phyloP scores from a whole-genome alignment of 2,113 vertebrate species.

The Myrmecophaga tridactyla region DNA sequence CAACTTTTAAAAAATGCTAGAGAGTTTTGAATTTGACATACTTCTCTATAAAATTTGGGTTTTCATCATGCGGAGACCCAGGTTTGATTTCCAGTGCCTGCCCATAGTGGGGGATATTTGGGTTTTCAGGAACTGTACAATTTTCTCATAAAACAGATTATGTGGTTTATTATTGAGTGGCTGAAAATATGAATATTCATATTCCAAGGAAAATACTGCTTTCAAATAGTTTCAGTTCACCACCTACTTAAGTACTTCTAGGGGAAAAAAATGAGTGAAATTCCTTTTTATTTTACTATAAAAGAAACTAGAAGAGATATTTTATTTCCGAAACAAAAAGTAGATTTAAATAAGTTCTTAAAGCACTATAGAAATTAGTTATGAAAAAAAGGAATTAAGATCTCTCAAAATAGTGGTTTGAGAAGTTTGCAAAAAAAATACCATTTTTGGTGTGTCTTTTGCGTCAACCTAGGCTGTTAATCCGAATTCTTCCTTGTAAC shows the following conservation, averaged over 20 bases:
- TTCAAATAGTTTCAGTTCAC: neutral
- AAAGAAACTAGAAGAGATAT: too few relatives aligned
- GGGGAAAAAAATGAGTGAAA: too few relatives aligned
- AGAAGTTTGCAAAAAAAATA: neutral
- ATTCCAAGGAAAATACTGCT: neutral
- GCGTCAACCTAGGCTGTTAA: neutral
- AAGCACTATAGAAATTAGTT: neutral
- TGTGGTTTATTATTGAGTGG: neutral
- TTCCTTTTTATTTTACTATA: too few relatives aligned
- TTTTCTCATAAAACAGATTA: neutral
- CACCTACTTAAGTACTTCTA: neutral
- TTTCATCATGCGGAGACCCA: too few relatives aligned
- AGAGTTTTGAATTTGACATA: neutral
- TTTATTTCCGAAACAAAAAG: too few relatives aligned
- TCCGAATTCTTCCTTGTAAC: neutral
- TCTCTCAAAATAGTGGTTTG: neutral
- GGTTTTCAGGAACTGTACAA: neutral
- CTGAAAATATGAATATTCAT: slow-evolving; percentile 4
- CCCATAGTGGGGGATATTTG: too few relatives aligned
- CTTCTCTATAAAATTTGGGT: slow-evolving; percentile 17
- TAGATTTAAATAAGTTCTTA: neutral
- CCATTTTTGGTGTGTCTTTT: neutral
- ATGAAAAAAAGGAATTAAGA: neutral
- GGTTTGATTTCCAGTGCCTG: too few relatives aligned
- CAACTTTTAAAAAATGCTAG: neutral